Conservation (phyloP, 1,140 invertebrate genomes). For the Hycleus phaleratus region DNA sequence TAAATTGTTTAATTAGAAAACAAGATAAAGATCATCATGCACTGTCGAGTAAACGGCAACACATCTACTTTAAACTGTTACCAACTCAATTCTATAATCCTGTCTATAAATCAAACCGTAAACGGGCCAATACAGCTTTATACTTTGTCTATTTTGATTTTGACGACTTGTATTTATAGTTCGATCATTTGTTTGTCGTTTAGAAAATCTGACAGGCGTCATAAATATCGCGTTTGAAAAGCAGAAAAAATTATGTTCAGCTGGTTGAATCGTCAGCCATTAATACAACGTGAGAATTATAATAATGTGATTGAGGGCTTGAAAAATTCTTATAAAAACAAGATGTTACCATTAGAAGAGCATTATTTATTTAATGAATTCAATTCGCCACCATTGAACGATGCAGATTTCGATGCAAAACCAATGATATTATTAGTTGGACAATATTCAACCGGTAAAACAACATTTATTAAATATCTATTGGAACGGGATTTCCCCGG, state of each 20-base stretch:
- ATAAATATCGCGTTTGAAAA: neutral
- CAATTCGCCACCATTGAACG: slow-evolving; percentile 62
- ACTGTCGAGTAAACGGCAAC: too few species aligned
- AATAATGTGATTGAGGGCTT: slow-evolving; percentile 45
- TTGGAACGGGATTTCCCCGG: slow-evolving; percentile 59
- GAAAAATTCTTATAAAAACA: slow-evolving; percentile 55
- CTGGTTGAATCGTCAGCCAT: slow-evolving; percentile 39
- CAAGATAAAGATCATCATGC: too few species aligned
- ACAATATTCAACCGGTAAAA: slow-evolving; percentile 72
- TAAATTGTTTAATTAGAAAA: too few species aligned
- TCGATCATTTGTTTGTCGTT: too few species aligned
- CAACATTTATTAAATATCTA: slow-evolving; percentile 63
- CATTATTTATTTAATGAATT: slow-evolving; percentile 67
- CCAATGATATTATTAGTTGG: slow-evolving; percentile 67
- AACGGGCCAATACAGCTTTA: too few species aligned
- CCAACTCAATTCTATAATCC: too few species aligned
- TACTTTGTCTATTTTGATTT: too few species aligned
- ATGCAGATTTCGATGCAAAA: slow-evolving; percentile 69
- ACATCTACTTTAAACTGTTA: too few species aligned
- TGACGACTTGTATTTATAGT: too few species aligned
- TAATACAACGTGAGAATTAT: slow-evolving; percentile 48
- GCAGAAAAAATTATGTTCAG: slow-evolving; percentile 42
- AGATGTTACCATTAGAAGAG: slow-evolving; percentile 61
- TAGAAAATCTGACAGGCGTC: neutral
- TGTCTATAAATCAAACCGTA: too few species aligned